Evolutionary conservation across 2,888 invertebrate genomes (phyloP).

Genomic region (Agrotis clavis): DNA sequence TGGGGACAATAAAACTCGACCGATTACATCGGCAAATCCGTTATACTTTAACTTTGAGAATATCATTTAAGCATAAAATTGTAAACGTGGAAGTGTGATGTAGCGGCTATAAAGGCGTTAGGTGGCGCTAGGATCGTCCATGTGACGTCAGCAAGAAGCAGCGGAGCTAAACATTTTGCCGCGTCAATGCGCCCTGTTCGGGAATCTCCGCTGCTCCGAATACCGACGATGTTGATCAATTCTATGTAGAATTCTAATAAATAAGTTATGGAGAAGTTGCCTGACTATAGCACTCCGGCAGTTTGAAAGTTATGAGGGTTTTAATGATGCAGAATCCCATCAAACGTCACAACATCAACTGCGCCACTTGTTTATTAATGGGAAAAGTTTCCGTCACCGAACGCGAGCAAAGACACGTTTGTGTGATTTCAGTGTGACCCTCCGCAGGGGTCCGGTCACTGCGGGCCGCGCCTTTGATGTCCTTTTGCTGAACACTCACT

Average conservation of each 20-base stretch:
- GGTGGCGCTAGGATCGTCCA: slow-evolving; percentile 22
- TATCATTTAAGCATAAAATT: slow-evolving; percentile 59
- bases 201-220: slow-evolving; percentile 26
- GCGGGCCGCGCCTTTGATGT: slow-evolving; percentile 12
- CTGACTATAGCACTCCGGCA: slow-evolving; percentile 51
- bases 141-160: slow-evolving; percentile 25
- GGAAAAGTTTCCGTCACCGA: slow-evolving; percentile 59
- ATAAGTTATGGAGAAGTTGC: slow-evolving; percentile 62
- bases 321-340: slow-evolving; percentile 68
- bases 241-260: slow-evolving; percentile 61
- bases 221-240: slow-evolving; percentile 53
- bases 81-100: slow-evolving; percentile 48
- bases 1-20: slow-evolving; percentile 58
- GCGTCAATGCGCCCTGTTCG: slow-evolving; percentile 40
- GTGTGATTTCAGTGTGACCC: slow-evolving; percentile 41
- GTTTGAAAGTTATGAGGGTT: slow-evolving; percentile 65
- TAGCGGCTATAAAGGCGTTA: slow-evolving; percentile 38
- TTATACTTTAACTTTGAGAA: slow-evolving; percentile 53
- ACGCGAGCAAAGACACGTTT: slow-evolving; percentile 48
- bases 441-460: slow-evolving; percentile 14
- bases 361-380: slow-evolving; percentile 64
- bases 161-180: slow-evolving; percentile 12
- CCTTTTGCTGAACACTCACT: slow-evolving; percentile 6
- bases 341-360: slow-evolving; percentile 67
- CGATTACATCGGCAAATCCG: slow-evolving; percentile 61